Base-by-base conservation (phyloP, 2,113 vertebrate species). In the Aramus guarauna region DNA sequence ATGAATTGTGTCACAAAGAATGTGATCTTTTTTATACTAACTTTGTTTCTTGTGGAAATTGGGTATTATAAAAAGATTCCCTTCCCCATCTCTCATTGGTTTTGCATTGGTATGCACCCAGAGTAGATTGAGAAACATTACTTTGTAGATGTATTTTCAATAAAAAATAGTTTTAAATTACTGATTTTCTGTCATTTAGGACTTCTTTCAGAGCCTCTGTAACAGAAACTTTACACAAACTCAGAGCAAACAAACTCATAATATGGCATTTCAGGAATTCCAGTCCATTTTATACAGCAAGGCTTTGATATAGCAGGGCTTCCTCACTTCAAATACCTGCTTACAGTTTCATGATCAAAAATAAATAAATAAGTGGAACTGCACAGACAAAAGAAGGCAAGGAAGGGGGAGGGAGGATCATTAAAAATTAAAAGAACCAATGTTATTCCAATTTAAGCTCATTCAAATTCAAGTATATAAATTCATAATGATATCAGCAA, bases 101-200 rank as follows among this genome's bases (percentile, higher is more conserved):
- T 97, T 84, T 96, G 96, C 95, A 94, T 92, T 71, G 81, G 15
- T 60, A 63, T 96, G 95, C 88, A 95, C 81, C 96, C 96, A 85
- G 93, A 82, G 89, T 96, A 96, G 97, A 96, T 94, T 96, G 97
- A 96, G 89, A 97, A 97, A 92, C 91, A 91, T 97, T 97, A 98
- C 98, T 97, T 98, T 98, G 98, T 98, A 98, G 98, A 97, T 97
- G 98, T 98, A 98, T 98, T 98, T 98, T 98, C 98, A 98, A 98
- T 98, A 39, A 98, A 98, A 97, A 97, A 96, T 98, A 98, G 98
- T 98, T 98, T 98, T 98, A 98, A 97, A 98, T 98, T 94, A 96
- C 94, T 88, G 24, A 22, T 89, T 63, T 95, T 88, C 23, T 71
- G 82, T 94, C 88, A 82, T 75, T 53, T 43, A 78, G 88, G 85